Percentiles rank a stretch among this genome's conserved stretches.
phyloP scores from a whole-genome alignment of 2,888 invertebrate species.

The Scaptodrosophila latifasciaeformis region DNA sequence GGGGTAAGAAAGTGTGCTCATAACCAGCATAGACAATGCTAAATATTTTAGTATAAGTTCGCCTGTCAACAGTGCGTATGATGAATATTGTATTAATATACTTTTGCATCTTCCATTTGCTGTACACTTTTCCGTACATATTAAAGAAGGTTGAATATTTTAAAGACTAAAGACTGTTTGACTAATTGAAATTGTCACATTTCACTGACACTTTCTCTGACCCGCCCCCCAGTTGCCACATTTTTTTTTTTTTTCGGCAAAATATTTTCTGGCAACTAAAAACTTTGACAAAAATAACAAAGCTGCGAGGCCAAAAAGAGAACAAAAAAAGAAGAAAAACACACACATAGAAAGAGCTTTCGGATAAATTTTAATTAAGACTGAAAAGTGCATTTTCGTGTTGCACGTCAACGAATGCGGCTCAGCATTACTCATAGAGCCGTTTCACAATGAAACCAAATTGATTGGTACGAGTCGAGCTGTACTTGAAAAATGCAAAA shows the following conservation, averaged over 20 bases:
- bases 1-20: background rate
- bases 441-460: background rate
- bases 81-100: slow-evolving; percentile 70
- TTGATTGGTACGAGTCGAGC: background rate
- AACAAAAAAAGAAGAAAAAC: slow-evolving; percentile 43
- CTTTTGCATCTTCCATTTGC: no score
- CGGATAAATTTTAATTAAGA: slow-evolving; percentile 61
- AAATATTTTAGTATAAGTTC: slow-evolving; percentile 25
- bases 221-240: no score
- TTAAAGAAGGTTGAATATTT: background rate
- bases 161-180: no score
- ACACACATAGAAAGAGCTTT: slow-evolving; percentile 55
- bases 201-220: background rate
- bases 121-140: no score
- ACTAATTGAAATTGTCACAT: background rate
- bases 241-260: background rate
- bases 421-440: slow-evolving; percentile 18
- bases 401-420: slow-evolving; percentile 52
- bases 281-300: background rate
- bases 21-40: slow-evolving; percentile 46
- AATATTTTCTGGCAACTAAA: background rate
- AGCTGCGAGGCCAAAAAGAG: background rate
- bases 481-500: background rate
- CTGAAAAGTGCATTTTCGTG: slow-evolving; percentile 70
- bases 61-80: slow-evolving; percentile 67